Evolutionary conservation across 1,140 invertebrate genomes (phyloP).

Genomic region (Lepidurus couesii): DNA sequence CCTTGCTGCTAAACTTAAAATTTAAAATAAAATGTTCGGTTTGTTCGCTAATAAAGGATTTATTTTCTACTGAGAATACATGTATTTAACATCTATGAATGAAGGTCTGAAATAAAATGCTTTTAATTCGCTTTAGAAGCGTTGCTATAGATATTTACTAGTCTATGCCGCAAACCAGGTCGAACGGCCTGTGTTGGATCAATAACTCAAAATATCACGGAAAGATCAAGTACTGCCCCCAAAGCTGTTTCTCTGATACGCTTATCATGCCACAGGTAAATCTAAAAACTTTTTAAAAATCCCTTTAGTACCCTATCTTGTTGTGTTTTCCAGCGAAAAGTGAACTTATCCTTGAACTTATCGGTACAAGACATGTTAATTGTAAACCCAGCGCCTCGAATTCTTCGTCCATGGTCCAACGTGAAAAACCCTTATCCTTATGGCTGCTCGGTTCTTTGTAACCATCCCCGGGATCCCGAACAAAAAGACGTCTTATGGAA

Average conservation of each 20-base stretch:
- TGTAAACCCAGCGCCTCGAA: slow-evolving; percentile 54
- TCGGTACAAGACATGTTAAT: background rate
- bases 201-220: background rate
- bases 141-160: too few relatives aligned
- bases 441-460: slow-evolving; percentile 70
- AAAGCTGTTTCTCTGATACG: background rate
- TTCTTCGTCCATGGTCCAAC: slow-evolving; percentile 65
- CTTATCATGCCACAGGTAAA: slow-evolving; percentile 12
- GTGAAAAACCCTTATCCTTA: slow-evolving; percentile 71
- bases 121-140: too few relatives aligned
- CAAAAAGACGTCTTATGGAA: slow-evolving; percentile 53
- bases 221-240: too few relatives aligned
- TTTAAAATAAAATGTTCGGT: too few relatives aligned
- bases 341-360: background rate
- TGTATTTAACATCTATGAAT: too few relatives aligned
- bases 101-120: too few relatives aligned
- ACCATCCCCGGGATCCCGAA: slow-evolving; percentile 68
- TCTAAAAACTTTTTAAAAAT: background rate
- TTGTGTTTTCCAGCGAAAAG: background rate
- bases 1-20: too few relatives aligned
- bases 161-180: too few relatives aligned
- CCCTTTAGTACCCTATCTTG: background rate
- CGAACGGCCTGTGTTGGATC: background rate
- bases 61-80: too few relatives aligned
- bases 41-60: too few relatives aligned